Percentiles rank a stretch among this genome's conserved stretches.
phyloP scores from a whole-genome alignment of 30 jellyfish, hydroid and myxozoan species.

The Aurelia aurita complex sp. Pacific region DNA sequence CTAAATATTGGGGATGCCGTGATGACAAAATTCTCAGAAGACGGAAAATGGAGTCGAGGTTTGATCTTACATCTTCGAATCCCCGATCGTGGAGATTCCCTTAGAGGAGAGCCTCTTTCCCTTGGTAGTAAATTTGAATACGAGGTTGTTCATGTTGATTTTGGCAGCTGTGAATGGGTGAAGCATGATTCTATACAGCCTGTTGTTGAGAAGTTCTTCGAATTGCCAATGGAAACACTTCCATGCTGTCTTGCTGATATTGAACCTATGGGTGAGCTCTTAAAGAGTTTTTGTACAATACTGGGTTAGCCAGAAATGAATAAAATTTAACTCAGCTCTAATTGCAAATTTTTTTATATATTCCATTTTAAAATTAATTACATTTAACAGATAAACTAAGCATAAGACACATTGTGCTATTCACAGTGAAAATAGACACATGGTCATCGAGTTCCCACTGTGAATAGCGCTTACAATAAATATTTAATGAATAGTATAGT shows the following conservation, averaged over 20 bases:
- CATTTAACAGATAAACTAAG: too few relatives aligned
- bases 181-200: slow-evolving; percentile 61
- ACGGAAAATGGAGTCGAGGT: slow-evolving; percentile 87
- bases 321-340: neutral
- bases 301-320: too few relatives aligned
- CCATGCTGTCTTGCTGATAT: slow-evolving; percentile 94
- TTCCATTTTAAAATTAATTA: too few relatives aligned
- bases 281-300: too few relatives aligned
- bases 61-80: slow-evolving; percentile 38
- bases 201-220: slow-evolving; percentile 78
- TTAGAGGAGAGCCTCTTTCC: slow-evolving; percentile 5
- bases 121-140: slow-evolving; percentile 30
- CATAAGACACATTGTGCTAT: too few relatives aligned
- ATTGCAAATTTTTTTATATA: too few relatives aligned
- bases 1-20: slow-evolving; percentile 77
- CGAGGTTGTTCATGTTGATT: slow-evolving; percentile 85
- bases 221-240: slow-evolving; percentile 86
- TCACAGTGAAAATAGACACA: too few relatives aligned
- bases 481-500: too few relatives aligned
- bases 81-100: slow-evolving; percentile 20
- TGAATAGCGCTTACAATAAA: too few relatives aligned
- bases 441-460: too few relatives aligned
- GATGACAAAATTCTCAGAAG: slow-evolving; percentile 72
- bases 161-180: slow-evolving; percentile 90
- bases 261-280: slow-evolving; percentile 64